phyloP scores from a whole-genome alignment of 2,797 vertebrate species.

The Trematomus bernacchii region DNA sequence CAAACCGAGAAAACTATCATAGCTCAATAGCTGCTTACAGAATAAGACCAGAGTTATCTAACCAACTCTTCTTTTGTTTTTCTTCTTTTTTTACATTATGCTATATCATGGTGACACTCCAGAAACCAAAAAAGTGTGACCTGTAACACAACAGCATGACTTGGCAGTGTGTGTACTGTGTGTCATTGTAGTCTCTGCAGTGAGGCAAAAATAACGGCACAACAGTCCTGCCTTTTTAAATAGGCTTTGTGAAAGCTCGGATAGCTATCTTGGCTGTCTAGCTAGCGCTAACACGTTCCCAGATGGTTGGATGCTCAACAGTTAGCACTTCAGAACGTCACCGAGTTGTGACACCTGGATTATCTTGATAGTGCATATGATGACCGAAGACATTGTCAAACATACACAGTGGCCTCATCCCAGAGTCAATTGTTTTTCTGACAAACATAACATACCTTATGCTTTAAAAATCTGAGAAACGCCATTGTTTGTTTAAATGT shows the following conservation, averaged over 20 bases:
- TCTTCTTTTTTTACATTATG: too few relatives aligned
- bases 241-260: neutral
- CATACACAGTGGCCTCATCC: constrained; percentile 9
- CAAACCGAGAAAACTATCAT: neutral
- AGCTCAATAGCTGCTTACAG: neutral
- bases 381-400: constrained; percentile 60
- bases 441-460: neutral
- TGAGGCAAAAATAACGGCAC: too few relatives aligned
- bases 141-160: too few relatives aligned
- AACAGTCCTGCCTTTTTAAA: neutral
- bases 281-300: neutral
- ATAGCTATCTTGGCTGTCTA: neutral
- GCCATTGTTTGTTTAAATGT: constrained; percentile 25
- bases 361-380: constrained; percentile 1
- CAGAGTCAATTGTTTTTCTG: constrained; percentile 15
- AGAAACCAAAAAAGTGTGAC: too few relatives aligned
- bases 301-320: neutral
- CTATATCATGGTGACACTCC: too few relatives aligned
- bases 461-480: constrained; percentile 14
- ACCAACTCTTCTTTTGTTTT: too few relatives aligned
- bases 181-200: too few relatives aligned
- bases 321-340: neutral
- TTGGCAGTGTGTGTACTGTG: too few relatives aligned
- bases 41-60: neutral
- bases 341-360: neutral